These are phyloP conservation scores for Thaleichthys pacificus DNA, from an alignment of 2,797 vertebrate genomes.

Conservation along the genomic window DNA sequence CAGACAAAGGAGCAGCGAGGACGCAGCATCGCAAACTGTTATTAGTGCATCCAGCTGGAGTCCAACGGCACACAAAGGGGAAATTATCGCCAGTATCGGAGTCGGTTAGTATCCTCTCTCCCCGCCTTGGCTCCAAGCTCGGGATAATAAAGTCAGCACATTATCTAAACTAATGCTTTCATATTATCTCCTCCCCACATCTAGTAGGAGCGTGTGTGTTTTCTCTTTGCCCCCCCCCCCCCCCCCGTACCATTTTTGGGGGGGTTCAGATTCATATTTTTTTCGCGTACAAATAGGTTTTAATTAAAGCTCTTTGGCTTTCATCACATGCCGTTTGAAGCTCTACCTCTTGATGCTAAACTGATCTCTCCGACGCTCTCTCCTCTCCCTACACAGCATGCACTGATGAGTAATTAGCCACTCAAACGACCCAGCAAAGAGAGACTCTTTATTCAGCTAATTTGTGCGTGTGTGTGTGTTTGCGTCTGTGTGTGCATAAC, in stretches of 20 bases:
- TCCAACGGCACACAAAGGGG: slow-evolving; percentile 54
- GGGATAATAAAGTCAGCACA: slow-evolving; percentile 51
- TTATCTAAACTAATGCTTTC: slow-evolving; percentile 57
- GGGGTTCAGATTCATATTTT: slow-evolving; percentile 65
- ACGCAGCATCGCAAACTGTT: slow-evolving; percentile 53
- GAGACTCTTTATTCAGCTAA: slow-evolving; percentile 71
- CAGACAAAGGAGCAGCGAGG: slow-evolving; percentile 71
- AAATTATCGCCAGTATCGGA: slow-evolving; percentile 59
- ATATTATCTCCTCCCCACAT: slow-evolving; percentile 44
- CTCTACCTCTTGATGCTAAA: slow-evolving; percentile 73
- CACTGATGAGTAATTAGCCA: slow-evolving; percentile 74
- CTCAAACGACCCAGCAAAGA: slow-evolving; percentile 67
- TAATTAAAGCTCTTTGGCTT: slow-evolving; percentile 79
- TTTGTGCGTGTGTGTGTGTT: slow-evolving; percentile 42
- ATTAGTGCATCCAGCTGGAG: slow-evolving; percentile 63
- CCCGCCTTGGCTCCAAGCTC: slow-evolving; percentile 25
- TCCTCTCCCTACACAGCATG: slow-evolving; percentile 63
- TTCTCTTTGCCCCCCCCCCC: slow-evolving; percentile 24
- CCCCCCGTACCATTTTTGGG: slow-evolving; percentile 44
- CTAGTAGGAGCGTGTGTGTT: slow-evolving; percentile 51
- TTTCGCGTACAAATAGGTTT: slow-evolving; percentile 71
- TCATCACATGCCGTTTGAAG: slow-evolving; percentile 77
- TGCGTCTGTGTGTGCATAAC: slow-evolving; percentile 25
- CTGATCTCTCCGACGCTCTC: slow-evolving; percentile 37
- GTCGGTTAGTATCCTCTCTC: slow-evolving; percentile 39